phyloP scores from a whole-genome alignment of 2,113 vertebrate species.

The Myanophis thanlyinensis region DNA sequence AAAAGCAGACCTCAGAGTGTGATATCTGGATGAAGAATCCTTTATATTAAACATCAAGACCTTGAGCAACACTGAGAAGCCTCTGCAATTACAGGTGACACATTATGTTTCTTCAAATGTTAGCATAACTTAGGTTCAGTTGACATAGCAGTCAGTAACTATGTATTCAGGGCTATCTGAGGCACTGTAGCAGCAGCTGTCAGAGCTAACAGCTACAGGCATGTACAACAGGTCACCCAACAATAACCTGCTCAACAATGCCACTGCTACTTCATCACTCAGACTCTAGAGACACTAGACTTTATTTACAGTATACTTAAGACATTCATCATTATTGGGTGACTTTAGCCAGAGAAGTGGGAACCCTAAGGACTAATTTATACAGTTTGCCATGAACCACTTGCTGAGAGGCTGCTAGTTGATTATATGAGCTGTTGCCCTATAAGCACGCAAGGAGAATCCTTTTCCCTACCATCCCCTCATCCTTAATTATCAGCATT shows the following conservation, averaged over 20 bases:
- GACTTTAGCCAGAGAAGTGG: not conserved
- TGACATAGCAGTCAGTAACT: not conserved
- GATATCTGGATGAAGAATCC: not conserved
- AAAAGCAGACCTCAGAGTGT: not conserved
- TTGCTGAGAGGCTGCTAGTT: not conserved
- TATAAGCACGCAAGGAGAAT: not conserved
- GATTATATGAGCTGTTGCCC: not conserved
- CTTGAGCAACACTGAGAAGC: not conserved
- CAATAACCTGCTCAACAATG: not conserved
- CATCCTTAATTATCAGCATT: not conserved
- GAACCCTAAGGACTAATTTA: not conserved
- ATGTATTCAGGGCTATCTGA: not conserved
- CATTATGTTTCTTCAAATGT: not conserved
- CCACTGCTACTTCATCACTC: not conserved
- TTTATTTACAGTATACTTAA: not conserved
- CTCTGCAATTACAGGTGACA: not conserved
- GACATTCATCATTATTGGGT: not conserved
- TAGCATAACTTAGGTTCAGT: not conserved
- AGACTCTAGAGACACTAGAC: not conserved
- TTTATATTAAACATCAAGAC: not conserved
- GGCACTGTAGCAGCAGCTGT: not conserved
- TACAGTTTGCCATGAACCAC: not conserved
- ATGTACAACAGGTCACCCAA: not conserved
- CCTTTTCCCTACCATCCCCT: not conserved
- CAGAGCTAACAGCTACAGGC: not conserved